A percentile compares a stretch with the other conserved stretches of the same genome.
phyloP scores from a whole-genome alignment of 1,140 invertebrate species.

The Drosophila saltans region DNA sequence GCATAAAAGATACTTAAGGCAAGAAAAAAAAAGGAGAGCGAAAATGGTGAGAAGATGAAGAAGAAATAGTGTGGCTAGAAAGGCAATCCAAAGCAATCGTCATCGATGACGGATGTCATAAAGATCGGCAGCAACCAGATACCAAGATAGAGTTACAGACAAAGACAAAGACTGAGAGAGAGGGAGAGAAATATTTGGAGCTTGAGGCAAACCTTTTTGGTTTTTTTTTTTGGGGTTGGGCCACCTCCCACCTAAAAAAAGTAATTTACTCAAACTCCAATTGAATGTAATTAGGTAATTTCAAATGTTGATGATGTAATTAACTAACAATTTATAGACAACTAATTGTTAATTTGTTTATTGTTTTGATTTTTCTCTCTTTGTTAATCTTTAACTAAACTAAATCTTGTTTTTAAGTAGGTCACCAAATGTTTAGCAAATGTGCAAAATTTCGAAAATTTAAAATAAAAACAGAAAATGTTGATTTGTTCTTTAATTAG shows the following conservation, averaged over 20 bases:
- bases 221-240: background rate
- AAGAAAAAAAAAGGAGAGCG: conserved; percentile 36
- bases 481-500: no score
- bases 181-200: conserved; percentile 33
- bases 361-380: background rate
- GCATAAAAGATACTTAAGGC: conserved; percentile 45
- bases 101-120: conserved; percentile 50
- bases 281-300: conserved; percentile 8
- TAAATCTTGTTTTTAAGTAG: background rate
- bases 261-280: conserved; percentile 5
- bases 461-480: no score
- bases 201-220: conserved; percentile 34
- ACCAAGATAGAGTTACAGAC: no score
- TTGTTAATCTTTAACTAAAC: background rate
- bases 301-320: conserved; percentile 7
- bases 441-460: background rate
- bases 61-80: conserved; percentile 62
- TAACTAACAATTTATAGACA: conserved; percentile 5
- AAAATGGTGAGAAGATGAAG: conserved; percentile 31
- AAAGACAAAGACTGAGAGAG: background rate
- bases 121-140: conserved; percentile 23
- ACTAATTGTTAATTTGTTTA: conserved; percentile 7
- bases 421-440: background rate
- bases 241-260: conserved; percentile 8
- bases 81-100: conserved; percentile 43